A percentile compares a stretch with the other conserved stretches of the same genome.
phyloP scores from a whole-genome alignment of 2,888 invertebrate species.

The Meganola albula region DNA sequence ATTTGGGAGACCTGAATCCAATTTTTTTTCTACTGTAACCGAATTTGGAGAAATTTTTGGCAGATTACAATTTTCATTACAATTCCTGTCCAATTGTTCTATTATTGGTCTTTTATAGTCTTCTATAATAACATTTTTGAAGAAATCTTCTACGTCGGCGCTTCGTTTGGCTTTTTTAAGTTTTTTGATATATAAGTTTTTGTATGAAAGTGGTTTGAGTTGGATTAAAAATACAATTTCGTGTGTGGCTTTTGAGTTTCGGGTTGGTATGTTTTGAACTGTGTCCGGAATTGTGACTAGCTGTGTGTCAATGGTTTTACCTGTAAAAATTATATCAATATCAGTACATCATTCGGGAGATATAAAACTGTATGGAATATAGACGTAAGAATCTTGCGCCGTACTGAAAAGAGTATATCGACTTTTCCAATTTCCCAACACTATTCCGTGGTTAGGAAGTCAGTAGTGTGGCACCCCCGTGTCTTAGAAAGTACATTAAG shows the following conservation, averaged over 20 bases:
- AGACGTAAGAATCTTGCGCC: too few species aligned
- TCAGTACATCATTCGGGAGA: not conserved
- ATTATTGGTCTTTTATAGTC: too few species aligned
- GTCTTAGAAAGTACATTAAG: too few species aligned
- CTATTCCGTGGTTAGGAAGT: too few species aligned
- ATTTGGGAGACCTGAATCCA: constrained; percentile 12
- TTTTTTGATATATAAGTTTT: constrained; percentile 76
- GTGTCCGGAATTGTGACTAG: constrained; percentile 78
- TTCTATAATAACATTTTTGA: too few species aligned
- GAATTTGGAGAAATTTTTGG: constrained; percentile 7
- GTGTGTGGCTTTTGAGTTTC: constrained; percentile 79
- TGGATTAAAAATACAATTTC: constrained; percentile 85
- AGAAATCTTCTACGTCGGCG: constrained; percentile 24
- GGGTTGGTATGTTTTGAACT: constrained; percentile 77
- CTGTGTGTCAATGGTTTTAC: constrained; percentile 78
- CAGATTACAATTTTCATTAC: not conserved
- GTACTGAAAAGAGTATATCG: too few species aligned
- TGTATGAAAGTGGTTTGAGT: constrained; percentile 81
- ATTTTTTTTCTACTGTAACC: constrained; percentile 33
- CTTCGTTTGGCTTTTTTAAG: constrained; percentile 29
- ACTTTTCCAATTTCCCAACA: too few species aligned
- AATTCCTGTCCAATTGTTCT: too few species aligned
- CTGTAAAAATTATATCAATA: constrained; percentile 42
- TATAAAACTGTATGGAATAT: too few species aligned
- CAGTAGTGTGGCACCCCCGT: too few species aligned